These are phyloP conservation scores for Columba livia DNA, from an alignment of 2,113 vertebrate species.

Conservation along the genomic window DNA sequence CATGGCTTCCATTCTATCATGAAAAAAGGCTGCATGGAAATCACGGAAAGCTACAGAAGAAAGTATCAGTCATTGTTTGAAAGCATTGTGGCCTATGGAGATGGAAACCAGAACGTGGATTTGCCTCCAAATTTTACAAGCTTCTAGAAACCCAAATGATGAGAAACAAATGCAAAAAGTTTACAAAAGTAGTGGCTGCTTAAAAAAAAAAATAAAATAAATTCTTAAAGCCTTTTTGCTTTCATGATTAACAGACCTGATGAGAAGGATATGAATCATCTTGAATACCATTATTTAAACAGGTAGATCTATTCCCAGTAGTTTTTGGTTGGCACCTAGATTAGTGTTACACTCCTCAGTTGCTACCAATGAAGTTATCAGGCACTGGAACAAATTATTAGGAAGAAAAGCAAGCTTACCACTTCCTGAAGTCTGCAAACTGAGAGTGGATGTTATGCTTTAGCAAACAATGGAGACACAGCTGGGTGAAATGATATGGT, in stretches of 20 bases:
- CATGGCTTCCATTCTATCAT: slow-evolving; percentile 28
- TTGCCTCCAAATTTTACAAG: slow-evolving; percentile 44
- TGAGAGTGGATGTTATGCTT: background rate
- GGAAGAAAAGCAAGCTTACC: background rate
- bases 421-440: background rate
- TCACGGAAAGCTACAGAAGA: slow-evolving; percentile 44
- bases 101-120: slow-evolving; percentile 48
- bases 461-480: background rate
- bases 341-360: background rate
- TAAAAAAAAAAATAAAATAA: background rate
- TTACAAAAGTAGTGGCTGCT: background rate
- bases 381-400: background rate
- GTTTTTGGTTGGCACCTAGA: background rate
- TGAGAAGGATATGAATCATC: background rate
- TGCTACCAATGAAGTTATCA: background rate
- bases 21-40: slow-evolving; percentile 28
- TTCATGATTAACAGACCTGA: background rate
- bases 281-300: background rate
- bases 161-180: slow-evolving; percentile 37
- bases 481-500: background rate
- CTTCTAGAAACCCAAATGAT: slow-evolving; percentile 18
- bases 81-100: slow-evolving; percentile 14
- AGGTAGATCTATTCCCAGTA: background rate
- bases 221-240: background rate
- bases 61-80: slow-evolving; percentile 57